Evolutionary conservation across 2,888 invertebrate genomes (phyloP).

Genomic region (Catocala fraxini): DNA sequence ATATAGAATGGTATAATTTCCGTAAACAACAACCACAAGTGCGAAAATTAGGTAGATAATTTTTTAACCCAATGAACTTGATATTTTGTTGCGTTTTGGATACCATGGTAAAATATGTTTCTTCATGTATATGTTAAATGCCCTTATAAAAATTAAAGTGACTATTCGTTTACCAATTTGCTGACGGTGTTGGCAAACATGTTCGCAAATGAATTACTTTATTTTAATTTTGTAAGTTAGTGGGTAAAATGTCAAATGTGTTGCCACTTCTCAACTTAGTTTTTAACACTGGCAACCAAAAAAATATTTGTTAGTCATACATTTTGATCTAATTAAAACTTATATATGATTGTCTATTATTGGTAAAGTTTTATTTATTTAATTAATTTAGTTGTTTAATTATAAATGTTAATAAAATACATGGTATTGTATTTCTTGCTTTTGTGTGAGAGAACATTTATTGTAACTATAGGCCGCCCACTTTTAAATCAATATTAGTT

Average conservation of each 20-base stretch:
- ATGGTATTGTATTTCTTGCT: conserved; percentile 14
- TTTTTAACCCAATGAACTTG: not conserved
- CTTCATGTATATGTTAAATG: too few relatives aligned
- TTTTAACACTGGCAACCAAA: not conserved
- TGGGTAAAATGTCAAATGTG: not conserved
- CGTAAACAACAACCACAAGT: conserved; percentile 20
- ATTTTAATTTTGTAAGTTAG: not conserved
- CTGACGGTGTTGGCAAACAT: not conserved
- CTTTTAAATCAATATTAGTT: conserved; percentile 4
- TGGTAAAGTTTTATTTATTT: too few relatives aligned
- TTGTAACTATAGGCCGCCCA: not conserved
- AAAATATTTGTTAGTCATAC: not conserved
- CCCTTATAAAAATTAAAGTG: not conserved
- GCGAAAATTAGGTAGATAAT: conserved; percentile 11
- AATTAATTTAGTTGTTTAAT: conserved; percentile 16
- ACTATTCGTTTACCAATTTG: not conserved
- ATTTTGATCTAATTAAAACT: not conserved
- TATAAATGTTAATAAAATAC: conserved; percentile 8
- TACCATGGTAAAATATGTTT: too few relatives aligned
- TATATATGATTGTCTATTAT: too few relatives aligned
- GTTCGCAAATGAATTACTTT: not conserved
- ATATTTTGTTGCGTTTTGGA: not conserved
- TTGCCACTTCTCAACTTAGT: not conserved
- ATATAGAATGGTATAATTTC: conserved; percentile 27
- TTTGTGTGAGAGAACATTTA: conserved; percentile 7